Evolutionary conservation across 2,888 invertebrate species (phyloP).

Genomic region (Thumatha senex): DNA sequence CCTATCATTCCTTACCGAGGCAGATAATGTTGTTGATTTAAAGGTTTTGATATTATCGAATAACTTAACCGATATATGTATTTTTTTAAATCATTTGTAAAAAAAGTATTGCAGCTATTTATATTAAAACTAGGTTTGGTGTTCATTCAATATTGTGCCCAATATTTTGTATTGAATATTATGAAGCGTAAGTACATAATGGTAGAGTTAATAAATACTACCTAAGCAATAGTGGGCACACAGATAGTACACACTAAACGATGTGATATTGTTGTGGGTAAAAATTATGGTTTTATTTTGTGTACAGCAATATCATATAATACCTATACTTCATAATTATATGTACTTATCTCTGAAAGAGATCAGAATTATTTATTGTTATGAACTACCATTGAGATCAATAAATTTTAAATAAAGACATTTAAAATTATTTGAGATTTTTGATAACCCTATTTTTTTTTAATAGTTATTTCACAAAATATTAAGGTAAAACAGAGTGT

Average conservation of each 20-base stretch:
- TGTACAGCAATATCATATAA: slow-evolving; percentile 68
- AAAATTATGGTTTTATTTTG: slow-evolving; percentile 75
- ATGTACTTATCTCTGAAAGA: slow-evolving; percentile 74
- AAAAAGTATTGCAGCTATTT: slow-evolving; percentile 13
- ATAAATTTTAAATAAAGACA: slow-evolving; percentile 80
- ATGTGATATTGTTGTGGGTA: slow-evolving; percentile 80
- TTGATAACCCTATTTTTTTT: too few relatives aligned
- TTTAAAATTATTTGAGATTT: slow-evolving; percentile 32
- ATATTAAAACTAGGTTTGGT: slow-evolving; percentile 17
- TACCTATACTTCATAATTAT: slow-evolving; percentile 56
- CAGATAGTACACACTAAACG: slow-evolving; percentile 70
- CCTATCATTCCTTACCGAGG: slow-evolving; percentile 86
- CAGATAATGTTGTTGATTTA: slow-evolving; percentile 50
- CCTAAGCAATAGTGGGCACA: slow-evolving; percentile 69
- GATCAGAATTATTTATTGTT: slow-evolving; percentile 80
- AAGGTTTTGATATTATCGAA: slow-evolving; percentile 52
- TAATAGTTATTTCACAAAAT: too few relatives aligned
- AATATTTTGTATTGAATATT: slow-evolving; percentile 23
- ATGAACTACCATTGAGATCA: slow-evolving; percentile 70
- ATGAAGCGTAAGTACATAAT: slow-evolving; percentile 32
- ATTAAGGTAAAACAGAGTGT: too few relatives aligned
- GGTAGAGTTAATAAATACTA: slow-evolving; percentile 40
- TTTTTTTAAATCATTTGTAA: slow-evolving; percentile 23
- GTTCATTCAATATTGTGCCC: slow-evolving; percentile 31
- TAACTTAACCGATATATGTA: not conserved